Conservation (phyloP, 2,113 vertebrate genomes). For the Pseudopodoces humilis region DNA sequence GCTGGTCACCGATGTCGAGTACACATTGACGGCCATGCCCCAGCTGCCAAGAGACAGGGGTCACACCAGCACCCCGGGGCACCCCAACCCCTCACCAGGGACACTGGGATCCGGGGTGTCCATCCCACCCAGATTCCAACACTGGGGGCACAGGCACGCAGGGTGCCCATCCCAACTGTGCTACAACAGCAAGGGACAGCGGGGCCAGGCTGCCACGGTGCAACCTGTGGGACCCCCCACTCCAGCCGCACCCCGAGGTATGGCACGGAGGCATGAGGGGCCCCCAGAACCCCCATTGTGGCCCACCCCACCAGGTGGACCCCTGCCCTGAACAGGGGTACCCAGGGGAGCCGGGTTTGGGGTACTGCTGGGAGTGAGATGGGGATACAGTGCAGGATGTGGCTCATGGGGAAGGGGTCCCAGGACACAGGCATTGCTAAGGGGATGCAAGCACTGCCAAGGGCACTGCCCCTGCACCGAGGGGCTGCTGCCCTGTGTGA, state of each 20-base stretch:
- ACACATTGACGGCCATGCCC: conserved; percentile 98
- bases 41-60: conserved; percentile 63
- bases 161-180: background rate
- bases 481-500: background rate
- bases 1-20: conserved; percentile 93
- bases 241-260: background rate
- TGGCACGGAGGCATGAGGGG: background rate
- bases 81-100: rapidly evolving
- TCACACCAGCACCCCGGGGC: background rate
- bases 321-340: background rate
- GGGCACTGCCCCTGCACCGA: rapidly evolving
- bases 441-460: rapidly evolving
- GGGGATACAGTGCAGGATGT: background rate
- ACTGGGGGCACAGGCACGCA: rapidly evolving
- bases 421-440: rapidly evolving
- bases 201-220: background rate
- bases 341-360: background rate
- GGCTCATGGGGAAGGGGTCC: background rate
- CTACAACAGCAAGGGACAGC: background rate
- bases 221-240: rapidly evolving
- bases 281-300: background rate
- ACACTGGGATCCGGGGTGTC: background rate
- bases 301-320: rapidly evolving
- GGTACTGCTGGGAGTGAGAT: rapidly evolving
- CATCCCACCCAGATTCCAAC: background rate